phyloP scores from a whole-genome alignment of 1,140 invertebrate genomes.

The Cheumatopsyche charites region DNA sequence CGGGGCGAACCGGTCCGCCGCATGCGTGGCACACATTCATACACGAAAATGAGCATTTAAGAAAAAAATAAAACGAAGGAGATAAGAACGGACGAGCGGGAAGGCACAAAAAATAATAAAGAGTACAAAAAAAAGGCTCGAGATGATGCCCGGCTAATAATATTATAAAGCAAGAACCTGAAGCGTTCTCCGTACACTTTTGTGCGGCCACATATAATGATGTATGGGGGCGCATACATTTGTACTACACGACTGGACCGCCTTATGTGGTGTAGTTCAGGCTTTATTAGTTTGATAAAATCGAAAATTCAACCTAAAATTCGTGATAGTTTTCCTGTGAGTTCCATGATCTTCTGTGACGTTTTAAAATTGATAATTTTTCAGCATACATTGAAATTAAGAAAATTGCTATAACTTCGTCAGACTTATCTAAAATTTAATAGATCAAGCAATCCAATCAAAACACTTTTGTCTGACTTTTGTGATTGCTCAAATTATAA shows the following conservation, averaged over 20 bases:
- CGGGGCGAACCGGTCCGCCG: neutral
- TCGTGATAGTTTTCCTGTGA: no score
- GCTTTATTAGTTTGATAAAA: no score
- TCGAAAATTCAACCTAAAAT: no score
- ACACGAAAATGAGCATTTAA: slow-evolving; percentile 25
- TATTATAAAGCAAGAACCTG: slow-evolving; percentile 46
- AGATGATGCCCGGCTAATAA: slow-evolving; percentile 46
- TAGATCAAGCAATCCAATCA: no score
- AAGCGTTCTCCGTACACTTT: slow-evolving; percentile 26
- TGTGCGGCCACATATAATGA: slow-evolving; percentile 36
- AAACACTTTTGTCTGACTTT: no score
- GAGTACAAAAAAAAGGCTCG: slow-evolving; percentile 27
- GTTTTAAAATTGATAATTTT: no score
- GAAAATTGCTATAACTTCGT: no score
- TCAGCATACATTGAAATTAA: no score
- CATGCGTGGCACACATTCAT: slow-evolving; percentile 19
- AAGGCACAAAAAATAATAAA: neutral
- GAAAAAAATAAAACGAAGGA: slow-evolving; percentile 37
- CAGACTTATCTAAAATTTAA: no score
- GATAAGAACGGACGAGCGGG: slow-evolving; percentile 24
- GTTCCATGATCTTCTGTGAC: no score
- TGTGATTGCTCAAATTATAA: no score
- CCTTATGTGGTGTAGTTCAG: neutral
- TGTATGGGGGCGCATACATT: slow-evolving; percentile 40
- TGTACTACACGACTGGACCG: slow-evolving; percentile 36